Base-by-base conservation (phyloP, 2,797 vertebrate species). In the Typhlichthys eigenmanni region DNA sequence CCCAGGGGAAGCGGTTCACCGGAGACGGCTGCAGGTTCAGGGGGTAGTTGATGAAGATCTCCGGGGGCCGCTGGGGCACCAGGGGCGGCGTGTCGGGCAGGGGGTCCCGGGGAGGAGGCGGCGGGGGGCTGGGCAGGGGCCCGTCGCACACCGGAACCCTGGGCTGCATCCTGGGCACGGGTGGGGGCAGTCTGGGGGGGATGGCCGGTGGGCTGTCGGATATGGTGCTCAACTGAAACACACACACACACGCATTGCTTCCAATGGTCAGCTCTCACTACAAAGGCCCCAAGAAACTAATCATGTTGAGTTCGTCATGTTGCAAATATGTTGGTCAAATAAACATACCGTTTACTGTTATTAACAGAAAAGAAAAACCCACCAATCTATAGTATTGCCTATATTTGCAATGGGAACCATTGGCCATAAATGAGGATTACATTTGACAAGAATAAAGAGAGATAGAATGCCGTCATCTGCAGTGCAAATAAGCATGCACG, bases 1-100 rank as follows among this genome's bases (percentile, higher is more conserved):
- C 87, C 95, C 95, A 89, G 79, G 94, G 95, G 76, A 94, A 91
- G 62, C 95, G 94, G 54, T 94, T 93, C 77, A 92, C 81, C 0
- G 96, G 96, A 4, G 95, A 96, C 0, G 94, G 95, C 87, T 96
- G 96, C 66, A 95, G 87, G 83, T 88, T 95, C 47, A 95, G 80
- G 0, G 96, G 95, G 82, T 93, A 97, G 92, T 98, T 98, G 88
- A 98, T 95, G 80, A 98, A 99, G 87, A 96, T 96, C 88, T 98
- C 96, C 0, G 95, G 96, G 0, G 96, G 96, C 1, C 96, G 92
- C 43, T 95, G 93, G 1, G 96, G 95, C 49, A 96, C 90, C 0
- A 95, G 96, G 0, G 95, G 97, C 0, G 95, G 95, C 1, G 95
- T 95, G 74, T 96, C 95, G 0, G 95, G 96, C 10, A 95, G 89